Evolutionary conservation across 2,797 vertebrate genomes (phyloP).

Genomic region (Peromyscus aztecus): DNA sequence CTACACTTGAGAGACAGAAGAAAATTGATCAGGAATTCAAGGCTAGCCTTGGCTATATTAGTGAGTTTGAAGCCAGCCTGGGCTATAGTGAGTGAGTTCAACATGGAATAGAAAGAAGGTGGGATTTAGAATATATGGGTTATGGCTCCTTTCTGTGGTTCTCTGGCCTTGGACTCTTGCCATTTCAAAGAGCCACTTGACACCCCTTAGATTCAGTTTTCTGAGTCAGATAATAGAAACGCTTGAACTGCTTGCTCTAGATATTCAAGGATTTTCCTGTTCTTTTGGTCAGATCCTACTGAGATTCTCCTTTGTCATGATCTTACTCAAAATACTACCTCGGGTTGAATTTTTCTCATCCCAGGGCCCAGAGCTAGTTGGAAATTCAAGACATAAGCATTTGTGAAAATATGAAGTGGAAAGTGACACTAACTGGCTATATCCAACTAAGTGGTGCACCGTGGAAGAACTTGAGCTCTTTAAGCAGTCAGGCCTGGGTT

Average conservation of each 20-base stretch:
- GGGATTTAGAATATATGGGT: background rate
- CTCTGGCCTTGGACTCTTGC: constrained; percentile 1
- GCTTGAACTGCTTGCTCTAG: background rate
- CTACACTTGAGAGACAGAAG: background rate
- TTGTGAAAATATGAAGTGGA: background rate
- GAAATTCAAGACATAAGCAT: background rate
- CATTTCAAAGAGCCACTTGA: background rate
- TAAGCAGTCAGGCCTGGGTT: background rate
- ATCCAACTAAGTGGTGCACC: too few relatives aligned
- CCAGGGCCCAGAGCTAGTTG: background rate
- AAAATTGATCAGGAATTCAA: background rate
- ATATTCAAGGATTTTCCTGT: background rate
- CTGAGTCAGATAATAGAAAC: background rate
- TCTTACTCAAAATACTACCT: constrained; percentile 33
- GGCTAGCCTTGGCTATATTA: background rate
- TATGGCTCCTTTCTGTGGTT: background rate
- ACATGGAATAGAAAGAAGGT: background rate
- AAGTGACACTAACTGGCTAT: background rate
- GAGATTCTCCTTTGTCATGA: background rate
- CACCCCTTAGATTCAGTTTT: constrained; percentile 3
- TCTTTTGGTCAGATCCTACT: background rate
- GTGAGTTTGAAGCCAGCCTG: background rate
- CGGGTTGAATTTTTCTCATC: background rate
- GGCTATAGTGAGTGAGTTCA: background rate
- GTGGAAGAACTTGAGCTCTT: background rate